Percentiles rank a stretch among this genome's conserved stretches.
These are phyloP conservation scores for Phalloptychus januarius DNA, from an alignment of 2,797 vertebrate genomes.

Conservation along the genomic window DNA sequence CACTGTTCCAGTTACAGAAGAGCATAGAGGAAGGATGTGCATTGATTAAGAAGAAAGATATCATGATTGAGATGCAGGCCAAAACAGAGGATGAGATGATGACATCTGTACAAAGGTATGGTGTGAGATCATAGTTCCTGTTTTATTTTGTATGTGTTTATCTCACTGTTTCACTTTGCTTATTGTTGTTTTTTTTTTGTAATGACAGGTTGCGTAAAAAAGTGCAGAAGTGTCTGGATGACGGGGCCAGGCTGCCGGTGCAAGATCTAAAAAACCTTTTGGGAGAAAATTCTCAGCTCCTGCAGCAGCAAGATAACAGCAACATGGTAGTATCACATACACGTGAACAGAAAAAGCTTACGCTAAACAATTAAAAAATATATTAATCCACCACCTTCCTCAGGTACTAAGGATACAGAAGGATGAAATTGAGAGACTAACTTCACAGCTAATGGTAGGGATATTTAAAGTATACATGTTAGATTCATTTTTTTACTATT, in stretches of 20 bases:
- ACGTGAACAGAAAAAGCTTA: background rate
- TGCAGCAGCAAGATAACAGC: constrained; percentile 85
- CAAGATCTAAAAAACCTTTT: constrained; percentile 92
- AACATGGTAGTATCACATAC: constrained; percentile 78
- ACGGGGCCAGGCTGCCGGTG: constrained; percentile 91
- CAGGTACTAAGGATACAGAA: constrained; percentile 91
- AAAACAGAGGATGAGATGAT: constrained; percentile 91
- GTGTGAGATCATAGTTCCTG: background rate
- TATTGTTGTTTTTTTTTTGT: background rate
- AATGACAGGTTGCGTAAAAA: constrained; percentile 89
- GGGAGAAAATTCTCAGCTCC: constrained; percentile 86
- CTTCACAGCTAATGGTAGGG: constrained; percentile 87
- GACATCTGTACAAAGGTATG: constrained; percentile 91
- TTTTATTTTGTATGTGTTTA: background rate
- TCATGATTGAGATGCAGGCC: constrained; percentile 84
- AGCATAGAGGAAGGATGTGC: constrained; percentile 77
- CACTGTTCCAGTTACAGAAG: constrained; percentile 82
- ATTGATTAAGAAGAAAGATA: constrained; percentile 82
- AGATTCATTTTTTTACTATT: background rate
- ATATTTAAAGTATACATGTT: background rate
- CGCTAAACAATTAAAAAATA: background rate
- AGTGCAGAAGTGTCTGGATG: constrained; percentile 93
- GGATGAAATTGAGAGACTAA: constrained; percentile 86
- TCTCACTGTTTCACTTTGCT: background rate
- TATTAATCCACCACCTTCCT: constrained; percentile 1